Percentiles rank a stretch among this genome's conserved stretches.
Evolutionary conservation across 2,888 invertebrate genomes (phyloP).

Genomic region (Acronicta psi): DNA sequence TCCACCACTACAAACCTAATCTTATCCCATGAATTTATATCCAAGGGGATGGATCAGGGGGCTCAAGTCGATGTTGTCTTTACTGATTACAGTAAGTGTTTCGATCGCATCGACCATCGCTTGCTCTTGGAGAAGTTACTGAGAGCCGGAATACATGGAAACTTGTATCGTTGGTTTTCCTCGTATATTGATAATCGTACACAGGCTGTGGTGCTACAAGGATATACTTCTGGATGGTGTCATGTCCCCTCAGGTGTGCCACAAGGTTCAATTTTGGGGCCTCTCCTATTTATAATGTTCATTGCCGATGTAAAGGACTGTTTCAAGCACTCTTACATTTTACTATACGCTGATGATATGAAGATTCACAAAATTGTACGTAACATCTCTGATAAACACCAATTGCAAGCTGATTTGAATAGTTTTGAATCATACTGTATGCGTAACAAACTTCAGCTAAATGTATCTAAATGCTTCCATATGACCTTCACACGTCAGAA

Average conservation of each 20-base stretch:
- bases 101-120: slow-evolving; percentile 9
- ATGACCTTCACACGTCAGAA: slow-evolving; percentile 4
- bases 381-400: neutral
- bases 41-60: slow-evolving; percentile 2
- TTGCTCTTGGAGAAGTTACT: slow-evolving; percentile 2
- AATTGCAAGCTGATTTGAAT: slow-evolving; percentile 5
- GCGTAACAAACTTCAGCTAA: slow-evolving; percentile 15
- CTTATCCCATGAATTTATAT: slow-evolving; percentile 1
- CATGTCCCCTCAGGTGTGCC: slow-evolving; percentile 21
- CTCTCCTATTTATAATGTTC: slow-evolving; percentile 12
- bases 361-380: slow-evolving; percentile 7
- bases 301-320: slow-evolving; percentile 9
- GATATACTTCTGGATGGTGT: slow-evolving; percentile 11
- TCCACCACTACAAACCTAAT: slow-evolving; percentile 9
- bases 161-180: slow-evolving; percentile 20
- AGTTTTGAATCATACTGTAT: slow-evolving; percentile 10
- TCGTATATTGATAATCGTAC: slow-evolving; percentile 28
- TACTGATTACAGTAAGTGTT: neutral
- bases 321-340: slow-evolving; percentile 13
- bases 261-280: slow-evolving; percentile 21
- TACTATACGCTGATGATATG: slow-evolving; percentile 26
- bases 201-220: slow-evolving; percentile 19
- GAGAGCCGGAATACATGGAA: slow-evolving; percentile 18
- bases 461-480: slow-evolving; percentile 14
- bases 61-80: slow-evolving; percentile 5